A percentile compares a stretch with the other conserved stretches of the same genome.
These are phyloP conservation scores for Gambelia wislizenii DNA, from an alignment of 2,797 vertebrate species.

Conservation along the genomic window DNA sequence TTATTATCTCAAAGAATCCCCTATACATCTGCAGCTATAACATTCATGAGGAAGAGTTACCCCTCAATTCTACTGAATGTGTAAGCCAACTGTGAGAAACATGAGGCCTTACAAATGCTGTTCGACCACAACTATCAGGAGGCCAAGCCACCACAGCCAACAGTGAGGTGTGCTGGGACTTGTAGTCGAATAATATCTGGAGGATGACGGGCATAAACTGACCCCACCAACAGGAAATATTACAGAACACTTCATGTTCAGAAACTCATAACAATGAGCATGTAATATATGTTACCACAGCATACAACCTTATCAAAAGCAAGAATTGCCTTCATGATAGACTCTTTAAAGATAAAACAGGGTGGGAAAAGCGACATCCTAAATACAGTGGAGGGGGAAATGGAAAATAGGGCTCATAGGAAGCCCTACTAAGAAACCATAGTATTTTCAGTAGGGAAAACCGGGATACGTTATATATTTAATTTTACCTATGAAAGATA, in stretches of 20 bases:
- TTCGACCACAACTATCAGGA: too few relatives aligned
- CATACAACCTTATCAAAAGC: not conserved
- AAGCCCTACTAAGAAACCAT: not conserved
- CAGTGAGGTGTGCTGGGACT: too few relatives aligned
- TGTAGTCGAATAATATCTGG: too few relatives aligned
- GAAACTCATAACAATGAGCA: too few relatives aligned
- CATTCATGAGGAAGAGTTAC: not conserved
- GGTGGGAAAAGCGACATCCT: too few relatives aligned
- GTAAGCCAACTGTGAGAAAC: too few relatives aligned
- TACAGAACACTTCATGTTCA: not conserved
- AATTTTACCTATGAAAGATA: not conserved
- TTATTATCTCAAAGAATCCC: not conserved
- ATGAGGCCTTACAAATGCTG: too few relatives aligned
- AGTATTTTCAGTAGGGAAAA: not conserved
- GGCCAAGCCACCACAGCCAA: too few relatives aligned
- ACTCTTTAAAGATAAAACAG: not conserved
- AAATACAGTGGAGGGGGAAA: not conserved
- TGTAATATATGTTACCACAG: not conserved
- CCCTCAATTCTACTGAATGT: not conserved
- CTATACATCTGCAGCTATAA: not conserved
- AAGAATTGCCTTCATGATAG: not conserved
- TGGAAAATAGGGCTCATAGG: not conserved
- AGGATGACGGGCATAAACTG: not conserved
- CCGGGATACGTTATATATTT: not conserved
- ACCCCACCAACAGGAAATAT: too few relatives aligned